phyloP scores from a whole-genome alignment of 2,113 vertebrate species.

The Morone chrysops region DNA sequence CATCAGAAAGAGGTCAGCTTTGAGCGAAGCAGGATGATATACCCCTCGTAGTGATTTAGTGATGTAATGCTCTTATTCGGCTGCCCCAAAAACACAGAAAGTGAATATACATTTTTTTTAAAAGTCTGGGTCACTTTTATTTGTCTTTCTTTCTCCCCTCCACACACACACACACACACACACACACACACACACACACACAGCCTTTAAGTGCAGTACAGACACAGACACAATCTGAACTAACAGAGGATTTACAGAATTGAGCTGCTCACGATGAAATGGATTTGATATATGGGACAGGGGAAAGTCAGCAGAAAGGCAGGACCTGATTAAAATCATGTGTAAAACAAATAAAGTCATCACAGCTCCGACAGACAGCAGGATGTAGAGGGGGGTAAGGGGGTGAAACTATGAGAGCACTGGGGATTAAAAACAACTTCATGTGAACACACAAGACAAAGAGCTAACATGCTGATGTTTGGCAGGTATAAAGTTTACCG shows the following conservation, averaged over 20 bases:
- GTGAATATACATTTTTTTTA: not conserved
- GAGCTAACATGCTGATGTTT: not conserved
- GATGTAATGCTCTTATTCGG: conserved; percentile 57
- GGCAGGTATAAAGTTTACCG: not conserved
- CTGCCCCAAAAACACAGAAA: conserved; percentile 33
- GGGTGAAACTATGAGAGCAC: not conserved
- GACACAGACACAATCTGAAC: conserved; percentile 23
- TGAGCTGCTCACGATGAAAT: conserved; percentile 65
- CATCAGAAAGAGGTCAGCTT: conserved; percentile 40
- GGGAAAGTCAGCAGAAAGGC: conserved; percentile 30
- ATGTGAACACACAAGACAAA: not conserved
- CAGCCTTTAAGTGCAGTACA: not conserved
- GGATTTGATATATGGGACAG: conserved; percentile 56
- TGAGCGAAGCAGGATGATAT: conserved; percentile 38
- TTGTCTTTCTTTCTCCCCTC: conserved; percentile 27
- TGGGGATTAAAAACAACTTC: conserved; percentile 13
- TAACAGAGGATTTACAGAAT: conserved; percentile 59
- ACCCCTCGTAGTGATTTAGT: conserved; percentile 42
- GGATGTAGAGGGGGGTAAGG: not conserved
- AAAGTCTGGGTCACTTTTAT: conserved; percentile 43
- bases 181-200: conserved; percentile 11
- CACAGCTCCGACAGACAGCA: conserved; percentile 26
- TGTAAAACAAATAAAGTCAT: conserved; percentile 34
- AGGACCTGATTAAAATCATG: conserved; percentile 38
- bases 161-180: conserved; percentile 19